Evolutionary conservation across 2,797 vertebrate species (phyloP).

Genomic region (Pipistrellus kuhlii): DNA sequence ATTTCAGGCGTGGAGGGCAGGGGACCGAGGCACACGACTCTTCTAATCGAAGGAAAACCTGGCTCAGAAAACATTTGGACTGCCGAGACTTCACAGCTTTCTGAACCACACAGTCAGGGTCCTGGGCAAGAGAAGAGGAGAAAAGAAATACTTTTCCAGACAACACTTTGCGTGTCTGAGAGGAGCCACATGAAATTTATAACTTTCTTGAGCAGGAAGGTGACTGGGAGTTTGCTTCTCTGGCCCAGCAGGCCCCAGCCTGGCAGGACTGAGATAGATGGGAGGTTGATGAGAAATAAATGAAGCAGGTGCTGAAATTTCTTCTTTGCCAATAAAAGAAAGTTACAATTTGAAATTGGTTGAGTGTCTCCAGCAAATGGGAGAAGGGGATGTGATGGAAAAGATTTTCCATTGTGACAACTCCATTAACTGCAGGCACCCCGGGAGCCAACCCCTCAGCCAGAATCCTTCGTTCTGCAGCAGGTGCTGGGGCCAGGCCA

Average conservation of each 20-base stretch:
- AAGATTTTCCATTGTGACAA: background rate
- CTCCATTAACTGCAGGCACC: background rate
- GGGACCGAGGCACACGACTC: background rate
- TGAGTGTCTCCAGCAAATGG: background rate
- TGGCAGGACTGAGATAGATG: background rate
- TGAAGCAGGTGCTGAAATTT: conserved; percentile 9
- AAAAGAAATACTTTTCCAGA: conserved; percentile 63
- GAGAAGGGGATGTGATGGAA: background rate
- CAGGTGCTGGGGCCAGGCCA: background rate
- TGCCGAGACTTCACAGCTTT: background rate
- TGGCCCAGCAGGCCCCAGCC: conserved; percentile 61
- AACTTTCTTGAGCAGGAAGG: background rate
- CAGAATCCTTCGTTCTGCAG: rapidly evolving
- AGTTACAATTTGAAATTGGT: conserved; percentile 47
- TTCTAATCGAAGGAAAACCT: background rate
- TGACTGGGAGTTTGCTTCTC: background rate
- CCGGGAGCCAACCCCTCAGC: background rate
- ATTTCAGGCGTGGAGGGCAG: background rate
- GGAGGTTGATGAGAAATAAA: conserved; percentile 69
- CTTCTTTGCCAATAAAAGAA: conserved; percentile 70
- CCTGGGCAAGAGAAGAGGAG: background rate
- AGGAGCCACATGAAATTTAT: conserved; percentile 33
- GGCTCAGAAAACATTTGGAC: background rate
- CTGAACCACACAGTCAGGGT: background rate
- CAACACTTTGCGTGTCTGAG: background rate